Base-by-base conservation (phyloP, 2,113 vertebrate species). In the Mola mola region DNA sequence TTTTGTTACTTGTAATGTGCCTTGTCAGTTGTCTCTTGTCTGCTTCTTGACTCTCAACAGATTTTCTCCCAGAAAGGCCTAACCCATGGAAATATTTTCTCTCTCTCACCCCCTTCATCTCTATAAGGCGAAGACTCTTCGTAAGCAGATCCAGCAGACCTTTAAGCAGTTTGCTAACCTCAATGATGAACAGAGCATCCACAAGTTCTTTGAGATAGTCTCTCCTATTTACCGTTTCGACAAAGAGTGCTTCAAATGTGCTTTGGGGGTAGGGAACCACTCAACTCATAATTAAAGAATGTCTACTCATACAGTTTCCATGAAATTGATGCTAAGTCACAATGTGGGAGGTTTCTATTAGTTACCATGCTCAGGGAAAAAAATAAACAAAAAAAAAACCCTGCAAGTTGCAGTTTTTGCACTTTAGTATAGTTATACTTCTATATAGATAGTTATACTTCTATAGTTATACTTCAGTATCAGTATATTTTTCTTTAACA, bases 241-340 rank as follows among this genome's bases (percentile, higher is more conserved):
- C 84, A 98, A 99, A 73, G 97, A 99, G 78, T 98, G 95, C 90
- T 99, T 98, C 91, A 99, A 99, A 80, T 99, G 97, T 79, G 97
- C 96, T 46, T 94, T 99, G 0, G 97, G 97, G 82, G 97, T 99
- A 91, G 88, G 90, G 12, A 11, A 13, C 21, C 38, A 43, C 20
- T 63, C 31, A 4, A 2, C 44, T 66, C 6, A 55, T 13, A 5
- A 57, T 36, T 31, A 44, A 37, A n/a, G n/a, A 40, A 33, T 38
- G 33, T 34, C 8, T 5, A 47, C 19, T 24, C 17, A 25, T 48
- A 28, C n/a, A 16, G 52, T 66, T 34, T 44, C 26, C 17, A 28
- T 25, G n/a, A 52, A 31, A 61, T 31, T 5, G 37, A 34, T 28
- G 42, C 20, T 17, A 1, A 56, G 38, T 33, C 34, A 38, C n/a